Evolutionary conservation across 2,888 invertebrate species (phyloP), one percentile per base, ranked within the genome.

Genomic region (Ectemnius continuus): DNA sequence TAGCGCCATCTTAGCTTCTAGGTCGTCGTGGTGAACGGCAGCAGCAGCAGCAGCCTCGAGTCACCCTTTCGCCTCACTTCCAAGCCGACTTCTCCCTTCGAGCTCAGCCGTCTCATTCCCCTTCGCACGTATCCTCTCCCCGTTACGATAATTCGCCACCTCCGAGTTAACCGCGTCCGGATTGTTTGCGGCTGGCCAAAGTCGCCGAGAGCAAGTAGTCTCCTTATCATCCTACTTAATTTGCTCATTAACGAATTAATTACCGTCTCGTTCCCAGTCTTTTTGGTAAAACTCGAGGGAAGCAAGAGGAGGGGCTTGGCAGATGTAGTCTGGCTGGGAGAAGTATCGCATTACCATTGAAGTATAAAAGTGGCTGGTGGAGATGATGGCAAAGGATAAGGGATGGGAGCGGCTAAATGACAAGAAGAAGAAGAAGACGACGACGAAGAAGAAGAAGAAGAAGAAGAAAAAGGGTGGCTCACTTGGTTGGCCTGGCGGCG

Each of bases 1-100:
- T 73, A 81, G 80, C 82, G 84, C 83, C 86, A 86, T 85, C 84
- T 86, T 83, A 83, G 70, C 73, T 80, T 80, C 81, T 80, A 80
- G 73, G 60, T 74, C 74, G n/a, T n/a, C 70, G 74, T 67, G 60
- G 56, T 36, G 70, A 23, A 23, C 23, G 23, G 23, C 23, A 23
- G 61, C 59, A 47, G 18, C 28, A 36, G 45, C n/a, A n/a, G 11
- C 16, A 18, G n/a, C 26, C n/a, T n/a, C 62, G 69, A 46, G 47
- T 64, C 18, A 28, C 59, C 45, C 36, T 61, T 20, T 52, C 16
- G 28, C 18, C 36, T 3, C 46, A 26, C 61, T 61, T 13, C 26
- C 20, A 8, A 23, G 61, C 61, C 67, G 2, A 23, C 56, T 60
- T 68, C 62, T 58, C 23, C 20, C 58, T 61, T 60, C 59, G 47